These are phyloP conservation scores for Heliconius charithonia DNA, from an alignment of 2,888 invertebrate species.

Conservation along the genomic window DNA sequence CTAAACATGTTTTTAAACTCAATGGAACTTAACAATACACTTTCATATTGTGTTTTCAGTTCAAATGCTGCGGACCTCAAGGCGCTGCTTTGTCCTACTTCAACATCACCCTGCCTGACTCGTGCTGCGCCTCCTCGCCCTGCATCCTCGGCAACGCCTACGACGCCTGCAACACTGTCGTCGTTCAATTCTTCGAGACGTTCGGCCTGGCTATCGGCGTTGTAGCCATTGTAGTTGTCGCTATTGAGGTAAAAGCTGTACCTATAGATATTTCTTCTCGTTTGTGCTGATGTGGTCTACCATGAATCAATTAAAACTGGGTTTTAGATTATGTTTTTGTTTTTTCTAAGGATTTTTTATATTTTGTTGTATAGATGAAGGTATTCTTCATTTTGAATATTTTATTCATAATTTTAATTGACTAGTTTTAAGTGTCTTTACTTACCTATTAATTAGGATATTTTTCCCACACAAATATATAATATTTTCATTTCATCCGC, in stretches of 20 bases:
- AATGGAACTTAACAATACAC: too few relatives aligned
- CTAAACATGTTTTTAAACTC: too few relatives aligned
- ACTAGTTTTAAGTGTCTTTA: too few relatives aligned
- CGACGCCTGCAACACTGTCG: slow-evolving; percentile 74
- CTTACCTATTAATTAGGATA: too few relatives aligned
- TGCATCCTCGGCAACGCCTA: slow-evolving; percentile 65
- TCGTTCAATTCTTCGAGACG: slow-evolving; percentile 70
- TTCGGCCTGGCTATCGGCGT: slow-evolving; percentile 84
- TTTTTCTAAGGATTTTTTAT: too few relatives aligned
- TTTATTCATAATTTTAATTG: not conserved
- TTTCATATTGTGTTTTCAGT: slow-evolving; percentile 62
- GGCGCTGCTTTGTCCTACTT: slow-evolving; percentile 66
- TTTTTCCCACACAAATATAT: not conserved
- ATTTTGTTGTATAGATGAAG: too few relatives aligned
- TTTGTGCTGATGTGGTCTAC: not conserved
- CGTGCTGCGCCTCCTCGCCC: slow-evolving; percentile 69
- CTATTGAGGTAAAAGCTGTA: slow-evolving; percentile 84
- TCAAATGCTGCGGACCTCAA: slow-evolving; percentile 83
- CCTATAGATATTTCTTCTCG: not conserved
- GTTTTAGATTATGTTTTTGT: too few relatives aligned
- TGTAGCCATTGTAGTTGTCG: slow-evolving; percentile 86
- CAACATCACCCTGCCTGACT: slow-evolving; percentile 59
- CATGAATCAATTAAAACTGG: not conserved
- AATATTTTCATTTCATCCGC: not conserved
- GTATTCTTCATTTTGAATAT: not conserved